Conservation (phyloP, 2,797 vertebrate species). For the Neomorphus geoffroyi region DNA sequence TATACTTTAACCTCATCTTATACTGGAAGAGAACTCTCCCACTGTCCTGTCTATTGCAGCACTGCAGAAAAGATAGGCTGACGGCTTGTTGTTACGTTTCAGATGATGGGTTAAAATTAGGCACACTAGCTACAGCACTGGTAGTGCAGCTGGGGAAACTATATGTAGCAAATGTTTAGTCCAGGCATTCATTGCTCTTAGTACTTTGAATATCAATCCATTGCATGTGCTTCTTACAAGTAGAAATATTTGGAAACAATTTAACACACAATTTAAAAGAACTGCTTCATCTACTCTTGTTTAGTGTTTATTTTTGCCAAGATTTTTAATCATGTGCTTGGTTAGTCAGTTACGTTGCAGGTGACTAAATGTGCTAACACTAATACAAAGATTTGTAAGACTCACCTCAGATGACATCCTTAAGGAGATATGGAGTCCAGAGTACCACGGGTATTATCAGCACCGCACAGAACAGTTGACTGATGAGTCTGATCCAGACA, state of each 20-base stretch:
- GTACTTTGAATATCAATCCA: neutral
- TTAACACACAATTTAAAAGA: neutral
- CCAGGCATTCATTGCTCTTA: neutral
- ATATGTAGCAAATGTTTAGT: neutral
- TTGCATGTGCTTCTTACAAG: neutral
- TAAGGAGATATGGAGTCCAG: neutral
- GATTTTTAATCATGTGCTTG: neutral
- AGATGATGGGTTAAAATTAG: neutral
- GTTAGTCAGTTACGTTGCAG: neutral
- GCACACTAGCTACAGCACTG: neutral
- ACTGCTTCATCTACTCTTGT: neutral
- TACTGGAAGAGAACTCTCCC: neutral
- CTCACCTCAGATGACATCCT: neutral
- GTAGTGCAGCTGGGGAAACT: neutral
- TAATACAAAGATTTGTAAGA: neutral
- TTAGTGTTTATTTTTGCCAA: neutral
- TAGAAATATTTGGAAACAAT: neutral
- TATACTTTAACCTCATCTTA: neutral
- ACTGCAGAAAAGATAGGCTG: neutral
- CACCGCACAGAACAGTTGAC: neutral
- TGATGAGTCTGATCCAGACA: neutral
- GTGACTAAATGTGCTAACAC: neutral
- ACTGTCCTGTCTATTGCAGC: neutral
- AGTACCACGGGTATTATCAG: neutral
- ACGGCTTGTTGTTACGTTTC: neutral